phyloP scores from a whole-genome alignment of 2,797 vertebrate genomes.

The Catamblyrhynchus diadema region DNA sequence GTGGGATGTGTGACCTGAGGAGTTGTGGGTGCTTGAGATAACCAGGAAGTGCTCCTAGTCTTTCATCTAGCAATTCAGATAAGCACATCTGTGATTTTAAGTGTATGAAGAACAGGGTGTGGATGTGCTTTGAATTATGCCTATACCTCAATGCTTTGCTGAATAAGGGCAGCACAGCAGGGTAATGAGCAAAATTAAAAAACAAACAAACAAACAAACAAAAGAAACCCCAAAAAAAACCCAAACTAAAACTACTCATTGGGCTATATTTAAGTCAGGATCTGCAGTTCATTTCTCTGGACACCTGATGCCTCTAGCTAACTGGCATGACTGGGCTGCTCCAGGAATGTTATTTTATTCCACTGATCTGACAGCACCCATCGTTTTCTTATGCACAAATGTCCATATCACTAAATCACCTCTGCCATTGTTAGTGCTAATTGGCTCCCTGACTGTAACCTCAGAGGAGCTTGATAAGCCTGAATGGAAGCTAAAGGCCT shows the following conservation, averaged over 20 bases:
- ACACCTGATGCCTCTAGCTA: not conserved
- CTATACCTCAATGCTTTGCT: not conserved
- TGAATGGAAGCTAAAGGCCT: not conserved
- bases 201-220: not conserved
- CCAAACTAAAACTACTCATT: not conserved
- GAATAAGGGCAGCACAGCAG: not conserved
- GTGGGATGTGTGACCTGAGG: not conserved
- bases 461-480: not conserved
- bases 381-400: not conserved
- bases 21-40: not conserved
- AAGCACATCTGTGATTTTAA: not conserved
- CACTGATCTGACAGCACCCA: not conserved
- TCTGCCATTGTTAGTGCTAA: constrained; percentile 44
- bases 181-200: not conserved
- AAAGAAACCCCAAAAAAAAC: not conserved
- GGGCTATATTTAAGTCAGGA: not conserved
- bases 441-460: constrained; percentile 5
- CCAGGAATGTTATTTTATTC: not conserved
- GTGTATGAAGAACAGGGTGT: not conserved
- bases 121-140: not conserved
- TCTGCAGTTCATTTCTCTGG: not conserved
- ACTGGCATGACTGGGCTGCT: not conserved
- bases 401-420: not conserved
- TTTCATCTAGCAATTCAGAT: not conserved
- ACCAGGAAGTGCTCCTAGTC: not conserved